Percentiles rank a stretch among this genome's conserved stretches.
Conservation (phyloP, 92 coral and sea anemone genomes). For the Isaurus tuberculatus region DNA sequence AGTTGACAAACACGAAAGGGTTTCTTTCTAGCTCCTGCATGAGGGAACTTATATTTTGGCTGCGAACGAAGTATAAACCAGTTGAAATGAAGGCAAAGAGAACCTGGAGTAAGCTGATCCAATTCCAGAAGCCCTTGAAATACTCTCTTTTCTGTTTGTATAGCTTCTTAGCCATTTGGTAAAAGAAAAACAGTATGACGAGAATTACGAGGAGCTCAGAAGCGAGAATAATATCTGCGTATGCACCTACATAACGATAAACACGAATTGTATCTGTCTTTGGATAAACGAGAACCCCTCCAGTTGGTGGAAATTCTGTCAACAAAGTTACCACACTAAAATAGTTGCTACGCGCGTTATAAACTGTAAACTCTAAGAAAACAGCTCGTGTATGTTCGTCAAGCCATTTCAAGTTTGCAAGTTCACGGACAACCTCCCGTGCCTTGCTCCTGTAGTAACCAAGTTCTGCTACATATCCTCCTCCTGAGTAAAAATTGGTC, state of each 20-base stretch:
- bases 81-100: constrained; percentile 64
- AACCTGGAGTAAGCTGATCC: constrained; percentile 73
- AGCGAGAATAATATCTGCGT: constrained; percentile 53
- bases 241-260: constrained; percentile 62
- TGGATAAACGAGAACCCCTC: constrained; percentile 56
- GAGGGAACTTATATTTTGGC: constrained; percentile 59
- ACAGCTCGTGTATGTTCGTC: constrained; percentile 73
- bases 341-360: constrained; percentile 72
- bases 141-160: constrained; percentile 61
- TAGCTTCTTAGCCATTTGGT: constrained; percentile 58
- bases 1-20: constrained; percentile 82
- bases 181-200: constrained; percentile 61
- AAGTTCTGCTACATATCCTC: constrained; percentile 91
- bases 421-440: constrained; percentile 58
- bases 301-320: constrained; percentile 73
- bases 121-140: constrained; percentile 79
- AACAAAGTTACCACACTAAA: constrained; percentile 70
- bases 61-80: constrained; percentile 71
- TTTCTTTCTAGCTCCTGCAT: constrained; percentile 69
- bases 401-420: constrained; percentile 62
- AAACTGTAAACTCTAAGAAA: constrained; percentile 71
- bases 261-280: constrained; percentile 74
- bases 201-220: constrained; percentile 73
- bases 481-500: constrained; percentile 75
- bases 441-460: constrained; percentile 80